Percentiles rank a stretch among this genome's conserved stretches.
These are phyloP conservation scores for Drosophila mimica DNA, from an alignment of 2,888 invertebrate species.

Conservation along the genomic window DNA sequence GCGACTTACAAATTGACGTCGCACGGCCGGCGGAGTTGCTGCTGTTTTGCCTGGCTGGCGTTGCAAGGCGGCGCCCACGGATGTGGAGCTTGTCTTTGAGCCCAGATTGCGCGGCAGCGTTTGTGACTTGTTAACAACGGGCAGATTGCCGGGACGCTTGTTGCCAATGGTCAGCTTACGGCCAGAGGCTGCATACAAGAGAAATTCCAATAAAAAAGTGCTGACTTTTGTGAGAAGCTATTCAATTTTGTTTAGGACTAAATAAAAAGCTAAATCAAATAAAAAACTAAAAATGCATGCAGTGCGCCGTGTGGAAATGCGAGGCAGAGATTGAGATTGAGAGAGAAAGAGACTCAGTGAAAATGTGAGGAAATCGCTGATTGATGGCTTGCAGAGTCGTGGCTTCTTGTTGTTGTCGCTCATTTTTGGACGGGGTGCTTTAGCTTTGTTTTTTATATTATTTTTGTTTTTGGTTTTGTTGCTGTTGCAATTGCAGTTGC, in stretches of 20 bases:
- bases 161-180: slow-evolving; percentile 92
- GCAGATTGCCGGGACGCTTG: slow-evolving; percentile 88
- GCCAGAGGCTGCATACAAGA: slow-evolving; percentile 88
- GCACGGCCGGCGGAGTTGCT: slow-evolving; percentile 94
- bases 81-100: slow-evolving; percentile 83
- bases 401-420: slow-evolving; percentile 24
- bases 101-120: slow-evolving; percentile 95
- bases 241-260: slow-evolving; percentile 15
- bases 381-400: slow-evolving; percentile 37
- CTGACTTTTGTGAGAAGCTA: background rate
- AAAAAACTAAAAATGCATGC: slow-evolving; percentile 41
- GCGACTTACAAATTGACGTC: slow-evolving; percentile 88
- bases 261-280: slow-evolving; percentile 23
- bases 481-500: slow-evolving; percentile 42
- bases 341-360: slow-evolving; percentile 22
- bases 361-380: slow-evolving; percentile 42
- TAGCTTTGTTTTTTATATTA: slow-evolving; percentile 1
- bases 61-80: slow-evolving; percentile 80
- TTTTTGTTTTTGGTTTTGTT: slow-evolving; percentile 13
- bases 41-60: slow-evolving; percentile 89
- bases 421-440: slow-evolving; percentile 26
- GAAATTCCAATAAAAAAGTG: background rate
- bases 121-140: slow-evolving; percentile 92
- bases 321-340: slow-evolving; percentile 8
- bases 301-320: slow-evolving; percentile 32